A percentile compares a stretch with the other conserved stretches of the same genome.
Evolutionary conservation across 2,888 invertebrate genomes (phyloP).

Genomic region (Corythucha ciliata): DNA sequence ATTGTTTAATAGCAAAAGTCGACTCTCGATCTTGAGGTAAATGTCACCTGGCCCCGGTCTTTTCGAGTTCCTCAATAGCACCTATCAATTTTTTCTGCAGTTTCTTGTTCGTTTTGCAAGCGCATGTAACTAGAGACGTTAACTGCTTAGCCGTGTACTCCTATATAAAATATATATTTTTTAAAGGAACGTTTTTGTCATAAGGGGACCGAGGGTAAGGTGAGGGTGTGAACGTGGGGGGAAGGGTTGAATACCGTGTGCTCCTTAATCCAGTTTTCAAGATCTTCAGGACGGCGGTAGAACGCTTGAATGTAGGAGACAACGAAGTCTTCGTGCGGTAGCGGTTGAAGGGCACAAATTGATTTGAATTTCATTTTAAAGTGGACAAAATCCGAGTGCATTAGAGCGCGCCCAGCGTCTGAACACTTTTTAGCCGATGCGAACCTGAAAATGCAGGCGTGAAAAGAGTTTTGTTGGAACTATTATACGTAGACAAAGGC

Average conservation of each 20-base stretch:
- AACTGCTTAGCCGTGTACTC: conserved; percentile 87
- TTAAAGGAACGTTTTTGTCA: too few relatives aligned
- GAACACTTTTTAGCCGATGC: conserved; percentile 87
- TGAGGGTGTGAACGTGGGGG: too few relatives aligned
- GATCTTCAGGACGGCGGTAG: conserved; percentile 79
- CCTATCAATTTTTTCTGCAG: conserved; percentile 67
- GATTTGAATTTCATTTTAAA: conserved; percentile 82
- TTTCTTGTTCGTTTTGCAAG: conserved; percentile 80
- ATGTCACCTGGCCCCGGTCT: conserved; percentile 12
- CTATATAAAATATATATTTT: conserved; percentile 46
- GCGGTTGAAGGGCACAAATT: conserved; percentile 69
- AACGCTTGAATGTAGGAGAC: conserved; percentile 94
- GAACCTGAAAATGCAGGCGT: conserved; percentile 60
- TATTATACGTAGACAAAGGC: too few relatives aligned
- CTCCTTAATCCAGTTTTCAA: conserved; percentile 82
- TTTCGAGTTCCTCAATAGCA: conserved; percentile 56
- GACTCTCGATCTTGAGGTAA: too few relatives aligned
- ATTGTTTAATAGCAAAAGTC: too few relatives aligned
- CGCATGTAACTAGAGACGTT: conserved; percentile 69
- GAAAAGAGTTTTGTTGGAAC: too few relatives aligned
- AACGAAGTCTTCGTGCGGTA: conserved; percentile 82
- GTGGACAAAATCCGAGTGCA: conserved; percentile 97
- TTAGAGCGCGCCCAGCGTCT: conserved; percentile 89
- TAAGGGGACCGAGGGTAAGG: too few relatives aligned
- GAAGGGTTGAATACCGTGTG: conserved; percentile 54